phyloP scores from a whole-genome alignment of 1,140 invertebrate species.

The Ganaspis sp. region DNA sequence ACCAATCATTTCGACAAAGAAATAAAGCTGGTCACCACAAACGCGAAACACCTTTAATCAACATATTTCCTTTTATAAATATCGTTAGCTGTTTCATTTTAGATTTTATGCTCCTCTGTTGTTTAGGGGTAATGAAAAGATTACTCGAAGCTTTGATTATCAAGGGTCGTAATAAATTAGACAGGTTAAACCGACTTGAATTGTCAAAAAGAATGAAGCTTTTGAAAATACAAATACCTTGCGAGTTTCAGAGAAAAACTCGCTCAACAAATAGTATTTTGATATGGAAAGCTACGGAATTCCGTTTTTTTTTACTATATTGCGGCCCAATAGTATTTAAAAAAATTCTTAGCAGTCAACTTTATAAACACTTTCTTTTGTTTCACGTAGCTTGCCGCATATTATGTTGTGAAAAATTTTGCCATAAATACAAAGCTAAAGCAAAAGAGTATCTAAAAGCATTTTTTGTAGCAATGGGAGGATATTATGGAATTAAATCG shows the following conservation, averaged over 20 bases:
- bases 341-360: background rate
- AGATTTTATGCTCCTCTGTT: conserved; percentile 35
- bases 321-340: background rate
- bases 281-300: conserved; percentile 40
- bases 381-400: background rate
- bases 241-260: conserved; percentile 34
- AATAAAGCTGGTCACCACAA: conserved; percentile 31
- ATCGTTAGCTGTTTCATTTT: conserved; percentile 18
- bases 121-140: conserved; percentile 16
- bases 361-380: background rate
- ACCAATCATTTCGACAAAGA: background rate
- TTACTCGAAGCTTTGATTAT: background rate
- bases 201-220: conserved; percentile 21
- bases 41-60: background rate
- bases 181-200: background rate
- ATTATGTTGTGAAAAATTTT: conserved; percentile 38
- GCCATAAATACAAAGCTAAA: conserved; percentile 16
- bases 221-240: conserved; percentile 26
- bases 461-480: background rate
- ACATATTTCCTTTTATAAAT: background rate
- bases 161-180: background rate
- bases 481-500: conserved; percentile 4
- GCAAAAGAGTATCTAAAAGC: background rate
- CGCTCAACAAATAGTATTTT: background rate
- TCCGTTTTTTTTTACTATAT: conserved; percentile 33